Conservation (phyloP, 2,888 invertebrate species). For the Coecobrya sp. region DNA sequence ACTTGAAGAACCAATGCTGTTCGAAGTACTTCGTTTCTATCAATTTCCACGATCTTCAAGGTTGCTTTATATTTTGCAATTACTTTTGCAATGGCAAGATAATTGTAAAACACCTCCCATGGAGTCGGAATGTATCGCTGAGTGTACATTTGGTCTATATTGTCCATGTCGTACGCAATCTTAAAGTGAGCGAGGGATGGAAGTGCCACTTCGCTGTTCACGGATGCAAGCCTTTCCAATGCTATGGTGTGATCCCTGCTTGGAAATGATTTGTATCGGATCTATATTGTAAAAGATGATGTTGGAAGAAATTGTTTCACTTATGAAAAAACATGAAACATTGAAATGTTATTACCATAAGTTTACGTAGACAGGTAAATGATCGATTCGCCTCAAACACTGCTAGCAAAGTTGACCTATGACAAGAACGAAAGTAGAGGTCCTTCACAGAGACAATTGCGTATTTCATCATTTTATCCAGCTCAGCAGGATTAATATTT, state of each 20-base stretch:
- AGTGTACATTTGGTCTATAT: conserved; percentile 21
- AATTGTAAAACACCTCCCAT: conserved; percentile 27
- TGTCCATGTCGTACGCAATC: conserved; percentile 30
- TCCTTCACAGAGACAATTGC: conserved; percentile 20
- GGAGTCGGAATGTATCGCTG: not conserved
- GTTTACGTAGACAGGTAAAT: conserved; percentile 31
- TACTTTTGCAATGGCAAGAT: conserved; percentile 25
- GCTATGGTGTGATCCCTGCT: not conserved
- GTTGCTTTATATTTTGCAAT: not conserved
- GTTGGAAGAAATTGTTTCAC: too few relatives aligned
- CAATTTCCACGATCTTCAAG: conserved; percentile 39
- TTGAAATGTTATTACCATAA: conserved; percentile 18
- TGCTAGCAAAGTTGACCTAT: not conserved
- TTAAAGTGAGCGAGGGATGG: conserved; percentile 27
- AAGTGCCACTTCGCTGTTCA: not conserved
- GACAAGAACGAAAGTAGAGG: conserved; percentile 5
- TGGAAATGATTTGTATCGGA: conserved; percentile 25
- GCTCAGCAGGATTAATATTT: conserved; percentile 14
- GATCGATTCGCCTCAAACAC: not conserved
- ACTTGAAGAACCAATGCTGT: conserved; percentile 40
- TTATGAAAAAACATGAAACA: too few relatives aligned
- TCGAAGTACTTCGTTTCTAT: conserved; percentile 46
- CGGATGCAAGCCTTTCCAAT: not conserved
- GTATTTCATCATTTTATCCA: conserved; percentile 40
- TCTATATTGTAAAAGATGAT: not conserved